Evolutionary conservation across 2,113 vertebrate species (phyloP).

Genomic region (Pangasianodon gigas): DNA sequence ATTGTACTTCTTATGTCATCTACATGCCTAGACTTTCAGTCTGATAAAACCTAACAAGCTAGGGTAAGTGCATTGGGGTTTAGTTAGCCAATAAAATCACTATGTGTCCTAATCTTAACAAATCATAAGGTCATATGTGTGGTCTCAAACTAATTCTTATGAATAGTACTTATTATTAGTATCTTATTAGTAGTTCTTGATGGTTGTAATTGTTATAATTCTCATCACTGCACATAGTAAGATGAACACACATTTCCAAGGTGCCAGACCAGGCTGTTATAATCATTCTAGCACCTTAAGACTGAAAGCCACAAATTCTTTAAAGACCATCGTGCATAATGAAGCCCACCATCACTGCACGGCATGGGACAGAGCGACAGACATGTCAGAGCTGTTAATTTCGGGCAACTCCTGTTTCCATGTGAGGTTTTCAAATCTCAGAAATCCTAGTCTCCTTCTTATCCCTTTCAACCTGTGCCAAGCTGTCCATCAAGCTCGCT

Average conservation of each 20-base stretch:
- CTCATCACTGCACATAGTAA: slow-evolving; percentile 12
- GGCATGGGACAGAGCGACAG: neutral
- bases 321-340: neutral
- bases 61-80: neutral
- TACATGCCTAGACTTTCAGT: neutral
- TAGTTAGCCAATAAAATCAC: neutral
- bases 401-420: neutral
- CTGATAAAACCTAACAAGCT: neutral
- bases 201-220: neutral
- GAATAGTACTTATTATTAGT: neutral
- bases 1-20: neutral
- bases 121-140: neutral
- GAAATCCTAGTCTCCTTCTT: slow-evolving; percentile 29
- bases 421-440: slow-evolving; percentile 29
- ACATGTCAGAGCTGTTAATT: slow-evolving; percentile 21
- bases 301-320: slow-evolving; percentile 25
- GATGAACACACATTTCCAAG: neutral
- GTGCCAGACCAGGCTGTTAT: neutral
- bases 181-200: neutral
- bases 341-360: neutral
- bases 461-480: slow-evolving; percentile 45
- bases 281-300: neutral
- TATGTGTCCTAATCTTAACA: neutral
- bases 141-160: neutral
- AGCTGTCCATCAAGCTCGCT: slow-evolving; percentile 36